Evolutionary conservation across 2,797 vertebrate species (phyloP).

Genomic region (Glossophaga mutica): DNA sequence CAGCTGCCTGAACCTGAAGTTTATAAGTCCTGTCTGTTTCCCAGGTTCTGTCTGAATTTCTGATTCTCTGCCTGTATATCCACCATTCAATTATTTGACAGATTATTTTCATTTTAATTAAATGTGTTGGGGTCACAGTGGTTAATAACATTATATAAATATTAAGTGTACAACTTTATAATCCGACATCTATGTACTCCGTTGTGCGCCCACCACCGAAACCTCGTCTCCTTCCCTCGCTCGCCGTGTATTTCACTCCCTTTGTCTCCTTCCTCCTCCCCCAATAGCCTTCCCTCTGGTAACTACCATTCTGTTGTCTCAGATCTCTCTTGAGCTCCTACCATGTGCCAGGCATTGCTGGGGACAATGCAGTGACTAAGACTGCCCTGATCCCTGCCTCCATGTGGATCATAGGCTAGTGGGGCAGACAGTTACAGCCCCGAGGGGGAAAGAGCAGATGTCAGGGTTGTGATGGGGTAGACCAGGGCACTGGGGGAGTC

Average conservation of each 20-base stretch:
- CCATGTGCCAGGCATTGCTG: background rate
- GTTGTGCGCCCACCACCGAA: background rate
- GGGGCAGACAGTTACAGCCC: background rate
- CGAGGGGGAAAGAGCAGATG: background rate
- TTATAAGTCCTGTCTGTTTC: background rate
- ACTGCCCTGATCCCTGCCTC: background rate
- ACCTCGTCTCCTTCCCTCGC: background rate
- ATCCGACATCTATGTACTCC: background rate
- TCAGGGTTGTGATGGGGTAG: too few relatives aligned
- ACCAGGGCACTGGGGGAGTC: background rate
- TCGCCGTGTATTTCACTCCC: background rate
- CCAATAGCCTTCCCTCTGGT: background rate
- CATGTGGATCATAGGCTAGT: background rate
- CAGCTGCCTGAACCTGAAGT: background rate
- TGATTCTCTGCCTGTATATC: background rate
- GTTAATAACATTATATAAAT: background rate
- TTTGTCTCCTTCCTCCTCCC: background rate
- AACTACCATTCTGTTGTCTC: background rate
- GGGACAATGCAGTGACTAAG: background rate
- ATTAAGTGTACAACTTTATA: background rate
- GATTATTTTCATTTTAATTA: background rate
- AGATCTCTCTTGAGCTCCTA: background rate
- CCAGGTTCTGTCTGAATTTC: background rate
- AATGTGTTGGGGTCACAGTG: background rate
- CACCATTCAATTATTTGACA: background rate